Base-by-base conservation (phyloP, 2,797 vertebrate species). In the Odontamblyopus lacepedii region DNA sequence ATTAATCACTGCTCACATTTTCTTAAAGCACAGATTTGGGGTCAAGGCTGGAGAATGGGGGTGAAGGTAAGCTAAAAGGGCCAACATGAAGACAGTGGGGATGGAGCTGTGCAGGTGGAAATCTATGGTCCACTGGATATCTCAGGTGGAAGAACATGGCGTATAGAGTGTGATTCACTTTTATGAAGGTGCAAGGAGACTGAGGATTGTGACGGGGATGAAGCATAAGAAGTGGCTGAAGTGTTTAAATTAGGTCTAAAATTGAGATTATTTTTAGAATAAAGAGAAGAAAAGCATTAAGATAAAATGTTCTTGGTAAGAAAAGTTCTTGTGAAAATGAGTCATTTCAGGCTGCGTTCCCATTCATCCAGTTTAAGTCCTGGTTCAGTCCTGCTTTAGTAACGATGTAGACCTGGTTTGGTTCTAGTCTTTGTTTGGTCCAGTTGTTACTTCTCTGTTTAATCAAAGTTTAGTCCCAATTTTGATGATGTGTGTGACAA, bases 1-100 rank as follows among this genome's bases (percentile, higher is more conserved):
- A 93, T 95, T 94, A 92, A 94, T 94, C 93, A 86, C 72, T 85
- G 87, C 89, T 90, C 93, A 85, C 66, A 91, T 89, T 76, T 85
- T 81, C 80, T 89, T 76, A 80, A 83, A 87, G 74, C 78, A 76
- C 67, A 76, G 71, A 76, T 68, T 19, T 74, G 62, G 69, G 85
- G 84, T 79, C 62, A 70, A 77, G 80, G 70, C 73, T 69, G 76
- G 84, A 82, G 73, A 84, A 63, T 56, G 38, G 63, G 59, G 62
- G 57, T 78, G 78, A 70, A 85, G 87, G 79, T 88, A 79, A 88
- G 78, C 82, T 75, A 26, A 15, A 63, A 69, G 77, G 84, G 84
- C 65, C 44, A 57, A 63, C 50, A 77, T 83, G 85, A 81, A 79
- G 77, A 75, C 78, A 75, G 50, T 69, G 41, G 29, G 69, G 56